Conservation (phyloP, 2,888 invertebrate genomes). For the Ophion ventricosus region DNA sequence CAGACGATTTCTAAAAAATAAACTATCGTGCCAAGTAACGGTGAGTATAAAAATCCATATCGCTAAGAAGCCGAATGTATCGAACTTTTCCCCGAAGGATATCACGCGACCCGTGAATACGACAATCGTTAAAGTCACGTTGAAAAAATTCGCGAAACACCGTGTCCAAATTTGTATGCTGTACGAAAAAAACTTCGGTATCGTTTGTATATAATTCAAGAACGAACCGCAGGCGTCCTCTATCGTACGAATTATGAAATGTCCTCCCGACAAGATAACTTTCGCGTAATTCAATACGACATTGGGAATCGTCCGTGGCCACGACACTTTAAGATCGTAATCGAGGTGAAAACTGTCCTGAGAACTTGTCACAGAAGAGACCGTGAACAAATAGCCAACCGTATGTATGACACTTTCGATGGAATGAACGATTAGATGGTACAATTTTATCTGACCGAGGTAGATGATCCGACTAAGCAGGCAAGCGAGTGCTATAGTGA, state of each 20-base stretch:
- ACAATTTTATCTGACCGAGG: slow-evolving; percentile 39
- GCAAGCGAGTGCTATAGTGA: slow-evolving; percentile 46
- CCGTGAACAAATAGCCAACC: slow-evolving; percentile 20
- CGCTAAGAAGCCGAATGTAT: slow-evolving; percentile 1
- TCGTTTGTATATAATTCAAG: neutral
- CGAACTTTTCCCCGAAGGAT: slow-evolving; percentile 15
- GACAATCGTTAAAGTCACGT: neutral
- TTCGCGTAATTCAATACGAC: neutral
- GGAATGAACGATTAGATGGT: slow-evolving; percentile 14
- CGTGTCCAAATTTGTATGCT: neutral
- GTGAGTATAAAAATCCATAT: slow-evolving; percentile 19
- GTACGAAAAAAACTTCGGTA: neutral
- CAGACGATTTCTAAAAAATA: neutral
- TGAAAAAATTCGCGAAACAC: slow-evolving; percentile 28
- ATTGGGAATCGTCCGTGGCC: neutral
- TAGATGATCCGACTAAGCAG: slow-evolving; percentile 38
- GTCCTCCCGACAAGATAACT: neutral
- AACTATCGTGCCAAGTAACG: neutral
- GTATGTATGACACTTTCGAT: neutral
- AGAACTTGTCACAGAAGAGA: too few relatives aligned
- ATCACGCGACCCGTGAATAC: slow-evolving; percentile 9
- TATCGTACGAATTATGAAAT: slow-evolving; percentile 1
- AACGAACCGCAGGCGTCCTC: neutral
- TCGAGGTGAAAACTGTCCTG: neutral
- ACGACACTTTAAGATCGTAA: neutral